These are phyloP conservation scores for Pyrgus malvae DNA, from an alignment of 2,888 invertebrate genomes.

Conservation along the genomic window DNA sequence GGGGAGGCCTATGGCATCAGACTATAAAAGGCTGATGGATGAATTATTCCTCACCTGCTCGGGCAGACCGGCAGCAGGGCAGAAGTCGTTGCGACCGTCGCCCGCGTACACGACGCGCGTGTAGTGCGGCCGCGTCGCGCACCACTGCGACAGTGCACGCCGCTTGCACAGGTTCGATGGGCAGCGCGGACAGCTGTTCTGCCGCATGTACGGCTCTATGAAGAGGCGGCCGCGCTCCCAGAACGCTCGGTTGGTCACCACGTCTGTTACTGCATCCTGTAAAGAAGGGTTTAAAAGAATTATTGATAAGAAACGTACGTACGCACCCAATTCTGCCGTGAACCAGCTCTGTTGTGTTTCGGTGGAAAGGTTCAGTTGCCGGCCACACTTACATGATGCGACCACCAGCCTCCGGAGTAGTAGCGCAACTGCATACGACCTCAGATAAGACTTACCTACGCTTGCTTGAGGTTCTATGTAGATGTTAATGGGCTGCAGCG, in stretches of 20 bases:
- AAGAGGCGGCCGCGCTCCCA: constrained; percentile 58
- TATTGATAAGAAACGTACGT: background rate
- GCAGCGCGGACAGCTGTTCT: constrained; percentile 55
- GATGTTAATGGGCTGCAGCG: too few species aligned
- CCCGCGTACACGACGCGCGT: constrained; percentile 54
- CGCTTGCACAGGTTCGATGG: constrained; percentile 72
- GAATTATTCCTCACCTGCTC: constrained; percentile 60
- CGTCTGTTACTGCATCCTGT: constrained; percentile 41
- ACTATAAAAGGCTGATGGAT: too few species aligned
- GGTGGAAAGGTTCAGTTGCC: too few species aligned
- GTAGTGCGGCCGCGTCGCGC: constrained; percentile 43
- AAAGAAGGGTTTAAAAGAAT: background rate
- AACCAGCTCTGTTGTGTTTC: too few species aligned
- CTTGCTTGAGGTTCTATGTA: too few species aligned
- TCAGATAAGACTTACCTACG: too few species aligned
- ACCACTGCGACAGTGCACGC: constrained; percentile 59
- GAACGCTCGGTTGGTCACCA: constrained; percentile 67
- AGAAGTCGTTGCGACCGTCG: constrained; percentile 70
- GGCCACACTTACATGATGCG: too few species aligned
- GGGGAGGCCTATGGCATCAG: too few species aligned
- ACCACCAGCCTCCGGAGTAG: too few species aligned
- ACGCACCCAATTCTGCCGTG: background rate
- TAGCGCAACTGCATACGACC: too few species aligned
- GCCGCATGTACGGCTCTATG: constrained; percentile 71
- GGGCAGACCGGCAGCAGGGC: constrained; percentile 57